Base-by-base conservation (phyloP, 2,888 invertebrate species). In the Xestia c-nigrum region DNA sequence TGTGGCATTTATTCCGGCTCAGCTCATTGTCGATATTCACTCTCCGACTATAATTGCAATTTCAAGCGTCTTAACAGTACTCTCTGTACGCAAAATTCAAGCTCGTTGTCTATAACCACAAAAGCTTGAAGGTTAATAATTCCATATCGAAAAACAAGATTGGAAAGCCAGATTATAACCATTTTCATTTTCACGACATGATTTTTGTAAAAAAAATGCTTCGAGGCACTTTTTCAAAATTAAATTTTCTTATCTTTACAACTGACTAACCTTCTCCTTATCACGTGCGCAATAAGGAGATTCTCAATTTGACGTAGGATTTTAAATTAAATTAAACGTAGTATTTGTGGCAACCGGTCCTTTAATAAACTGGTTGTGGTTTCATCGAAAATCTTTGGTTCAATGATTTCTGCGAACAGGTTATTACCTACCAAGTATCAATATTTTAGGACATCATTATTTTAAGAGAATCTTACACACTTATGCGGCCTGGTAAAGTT, bases 181-280 rank as follows among this genome's bases (percentile, higher is more conserved):
- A 84, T 87, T 89, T 90, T 84, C 83, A 90, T 83, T 87, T 85
- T 81, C 85, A 83, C 81, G 86, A 83, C 81, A 87, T 85, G 84
- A 85, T 89, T 89, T 61, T 88, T 85, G 78, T 81, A 55, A 84
- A 89, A 91, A 47, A 92, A 91, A 84, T 89, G 90, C 90, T 80
- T 76, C 72, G 80, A 72, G 80, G 89, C 90, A 90, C 89, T 91
- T 57, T 91, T 90, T 88, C 72, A 87, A 92, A 93, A 93, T 93
- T 90, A 89, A 90, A 81, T 91, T 90, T 89, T 74, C 91, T 91
- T 91, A 92, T 90, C 90, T 90, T 85, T 89, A 80, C 87, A 87
- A 88, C 89, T 85, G 87, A 81, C 87, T 83, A 86, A 86, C 87
- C 83, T 89, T 89, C 86, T 84, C 76, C 85, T 85, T 85, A 85